These are phyloP conservation scores for Graphium colonna DNA, from an alignment of 2,888 invertebrate genomes.

Conservation along the genomic window DNA sequence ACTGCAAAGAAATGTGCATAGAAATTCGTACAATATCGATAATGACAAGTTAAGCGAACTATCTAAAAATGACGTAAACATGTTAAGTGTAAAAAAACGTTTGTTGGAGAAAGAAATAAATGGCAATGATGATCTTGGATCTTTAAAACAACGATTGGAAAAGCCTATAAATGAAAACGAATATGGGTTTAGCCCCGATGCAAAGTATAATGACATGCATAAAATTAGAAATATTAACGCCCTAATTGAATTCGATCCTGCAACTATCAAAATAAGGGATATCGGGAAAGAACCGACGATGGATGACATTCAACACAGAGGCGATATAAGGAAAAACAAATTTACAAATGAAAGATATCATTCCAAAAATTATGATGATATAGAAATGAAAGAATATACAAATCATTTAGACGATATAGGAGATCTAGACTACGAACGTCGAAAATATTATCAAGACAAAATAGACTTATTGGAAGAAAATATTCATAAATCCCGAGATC, in stretches of 20 bases:
- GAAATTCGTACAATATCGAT: not conserved
- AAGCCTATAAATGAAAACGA: slow-evolving; percentile 19
- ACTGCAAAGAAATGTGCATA: not conserved
- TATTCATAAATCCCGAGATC: slow-evolving; percentile 33
- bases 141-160: slow-evolving; percentile 15
- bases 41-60: not conserved
- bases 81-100: slow-evolving; percentile 3
- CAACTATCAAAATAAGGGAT: not conserved
- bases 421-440: slow-evolving; percentile 46
- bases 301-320: slow-evolving; percentile 7
- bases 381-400: slow-evolving; percentile 21
- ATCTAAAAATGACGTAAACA: not conserved
- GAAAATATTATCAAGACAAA: slow-evolving; percentile 56
- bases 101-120: slow-evolving; percentile 12
- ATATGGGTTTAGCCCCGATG: not conserved
- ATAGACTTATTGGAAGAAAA: slow-evolving; percentile 48
- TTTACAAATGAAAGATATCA: slow-evolving; percentile 9
- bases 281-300: not conserved
- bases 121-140: slow-evolving; percentile 6
- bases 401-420: slow-evolving; percentile 26
- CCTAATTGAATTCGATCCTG: slow-evolving; percentile 8
- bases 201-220: slow-evolving; percentile 7
- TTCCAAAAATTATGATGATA: slow-evolving; percentile 12
- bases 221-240: slow-evolving; percentile 14
- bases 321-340: slow-evolving; percentile 1